Base-by-base conservation (phyloP, 1,140 invertebrate genomes). In the Ladona fulva region DNA sequence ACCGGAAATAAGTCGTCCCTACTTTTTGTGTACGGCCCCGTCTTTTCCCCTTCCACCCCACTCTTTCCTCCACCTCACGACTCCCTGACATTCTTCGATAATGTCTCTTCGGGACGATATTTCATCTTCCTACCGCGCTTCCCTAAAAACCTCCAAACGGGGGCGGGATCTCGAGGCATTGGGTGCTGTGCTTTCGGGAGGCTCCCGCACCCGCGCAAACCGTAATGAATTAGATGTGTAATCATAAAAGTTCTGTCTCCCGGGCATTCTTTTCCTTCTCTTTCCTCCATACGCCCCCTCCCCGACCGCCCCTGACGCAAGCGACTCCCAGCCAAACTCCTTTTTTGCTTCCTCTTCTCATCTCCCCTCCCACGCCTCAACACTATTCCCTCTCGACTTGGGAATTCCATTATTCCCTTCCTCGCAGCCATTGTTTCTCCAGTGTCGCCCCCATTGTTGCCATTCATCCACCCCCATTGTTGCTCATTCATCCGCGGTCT, bases 151-250 rank as follows among this genome's bases (percentile, higher is more conserved):
- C 52, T 22, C 3, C 16, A 66, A 66, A 66, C 52, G 52, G 52
- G n/a, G 52, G 52, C 52, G 52, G 44, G 44, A 52, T 52, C 10
- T n/a, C 44, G 44, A 52, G 44, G 16, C 52, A 22, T 12, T 66
- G 52, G 52, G 52, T 66, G 52, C 52, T 12, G 52, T 66, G 14
- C 52, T 19, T 66, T 66, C n/a, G 14, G 29, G 29, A 19, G 3
- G 52, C 52, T 22, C 52, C 52, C 52, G 52, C 52, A 3, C 52
- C 52, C 52, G 52, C 52, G 52, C 52, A 37, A 37, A 37, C 52
- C 52, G 52, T 66, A 66, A 66, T 66, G 52, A 66, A 66, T 66
- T 66, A 66, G 52, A 66, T 66, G 52, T 66, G 52, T 66, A 66
- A 66, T 66, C 52, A 66, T 66, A 66, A 66, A 66, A 66, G 52